Evolutionary conservation across 2,797 vertebrate species (phyloP).

Genomic region (Prunella strophiata): DNA sequence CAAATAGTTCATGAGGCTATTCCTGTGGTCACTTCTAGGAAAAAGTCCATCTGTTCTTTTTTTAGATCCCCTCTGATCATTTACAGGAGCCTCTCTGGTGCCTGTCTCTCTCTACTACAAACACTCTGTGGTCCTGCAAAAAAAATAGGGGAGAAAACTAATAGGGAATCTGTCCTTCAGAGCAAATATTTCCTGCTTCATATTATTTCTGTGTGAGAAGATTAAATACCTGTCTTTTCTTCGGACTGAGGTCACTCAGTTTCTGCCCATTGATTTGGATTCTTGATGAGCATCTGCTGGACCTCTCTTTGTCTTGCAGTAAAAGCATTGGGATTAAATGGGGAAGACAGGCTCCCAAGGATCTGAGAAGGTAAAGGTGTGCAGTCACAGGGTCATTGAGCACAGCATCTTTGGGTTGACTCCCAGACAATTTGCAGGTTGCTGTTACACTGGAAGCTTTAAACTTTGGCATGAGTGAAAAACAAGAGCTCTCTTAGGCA

Average conservation of each 20-base stretch:
- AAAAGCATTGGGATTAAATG: neutral
- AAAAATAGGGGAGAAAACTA: neutral
- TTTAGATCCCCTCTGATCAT: neutral
- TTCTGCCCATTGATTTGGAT: neutral
- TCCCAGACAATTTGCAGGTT: neutral
- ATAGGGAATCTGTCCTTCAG: neutral
- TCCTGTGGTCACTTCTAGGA: neutral
- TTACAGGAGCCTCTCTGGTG: neutral
- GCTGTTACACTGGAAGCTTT: neutral
- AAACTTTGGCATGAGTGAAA: neutral
- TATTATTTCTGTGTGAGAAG: neutral
- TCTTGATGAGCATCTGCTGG: neutral
- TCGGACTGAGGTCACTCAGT: neutral
- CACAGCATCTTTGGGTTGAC: neutral
- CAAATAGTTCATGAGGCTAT: neutral
- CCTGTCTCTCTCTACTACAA: neutral
- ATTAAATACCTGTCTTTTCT: neutral
- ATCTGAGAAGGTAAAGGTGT: neutral
- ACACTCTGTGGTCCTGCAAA: neutral
- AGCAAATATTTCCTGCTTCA: neutral
- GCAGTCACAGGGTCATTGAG: neutral
- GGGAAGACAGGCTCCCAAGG: neutral
- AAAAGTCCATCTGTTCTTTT: neutral
- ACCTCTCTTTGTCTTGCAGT: neutral
- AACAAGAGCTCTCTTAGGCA: neutral